Evolutionary conservation across 2,888 invertebrate genomes (phyloP), one percentile per base, ranked within the genome.

Genomic region (Cyclophora punctaria): DNA sequence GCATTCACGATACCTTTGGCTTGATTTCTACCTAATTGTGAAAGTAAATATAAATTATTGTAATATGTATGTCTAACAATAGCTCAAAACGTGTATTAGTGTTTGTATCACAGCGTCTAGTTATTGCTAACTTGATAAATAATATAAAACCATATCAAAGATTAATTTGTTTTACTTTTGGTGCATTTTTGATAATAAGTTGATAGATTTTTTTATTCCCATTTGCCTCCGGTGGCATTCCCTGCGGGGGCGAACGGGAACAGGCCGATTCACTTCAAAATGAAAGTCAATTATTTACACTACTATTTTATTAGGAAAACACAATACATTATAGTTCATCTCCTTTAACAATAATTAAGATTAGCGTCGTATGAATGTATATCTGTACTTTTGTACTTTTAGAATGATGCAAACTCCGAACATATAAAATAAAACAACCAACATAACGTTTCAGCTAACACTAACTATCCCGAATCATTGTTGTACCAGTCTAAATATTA

Each of bases 291-390:
- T 58, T 70, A 41, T 64, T 67, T 80, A 77, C 70, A 72, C 83
- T 84, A 84, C 82, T 62, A 73, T 73, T 85, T 82, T 84, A 86
- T 85, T 84, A 86, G 77, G 81, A 83, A 85, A 85, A 86, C 84
- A 83, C 84, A 83, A 80, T 85, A 80, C 83, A 80, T 80, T 76
- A 80, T 79, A 81, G 59, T 80, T 78, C 67, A 80, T 80, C 65
- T 78, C 75, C 78, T 75, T 68, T 80, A 84, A 85, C 80, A 83
- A 83, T 77, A 71, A 80, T 75, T 73, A 78, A 71, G 48, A 78
- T 72, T 67, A 75, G 73, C 73, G 72, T 74, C 75, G 75, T 64
- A 69, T 70, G 62, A 73, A 71, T 64, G 47, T 67, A 68, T 62
- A 60, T 20, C 62, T 72, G 83, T 83, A 82, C 82, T 57, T 73